Evolutionary conservation across 1,140 invertebrate genomes (phyloP), one percentile per base, ranked within the genome.

Genomic region (Mactra quadrangularis): DNA sequence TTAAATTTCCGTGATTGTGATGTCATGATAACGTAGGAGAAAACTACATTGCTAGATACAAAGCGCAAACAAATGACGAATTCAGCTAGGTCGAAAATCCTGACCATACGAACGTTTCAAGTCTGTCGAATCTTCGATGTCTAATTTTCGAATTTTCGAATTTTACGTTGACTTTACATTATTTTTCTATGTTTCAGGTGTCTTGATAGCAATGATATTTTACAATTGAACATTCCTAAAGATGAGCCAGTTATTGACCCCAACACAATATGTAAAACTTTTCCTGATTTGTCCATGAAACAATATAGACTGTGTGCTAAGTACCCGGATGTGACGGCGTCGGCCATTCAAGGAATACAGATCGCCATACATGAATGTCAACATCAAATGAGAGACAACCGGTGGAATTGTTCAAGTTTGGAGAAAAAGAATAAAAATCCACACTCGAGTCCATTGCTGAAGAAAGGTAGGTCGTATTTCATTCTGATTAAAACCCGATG

Each of bases 251-350:
- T 90, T 38, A 68, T 91, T 31, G 91, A 92, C 76, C 89, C 91
- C 2, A 91, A 91, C 81, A 91, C 90, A 1, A 90, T 91, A 22
- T 92, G 91, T 66, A 90, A 90, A 78, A 92, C 89, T 13, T 92
- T 89, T 64, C 96, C 96, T 17, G 97, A 97, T 22, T 94, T 98
- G 88, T 96, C 96, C 11, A 94, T 94, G 84, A 95, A 95, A 75
- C 97, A 98, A 93, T 94, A 96, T 66, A 95, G 96, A 85, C 95
- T 98, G 93, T 98, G 97, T 91, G 95, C 95, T 85, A 94, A 95
- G 77, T 95, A 96, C 85, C 97, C 97, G 13, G 96, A 97, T 91
- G 96, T 96, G 27, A 95, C 97, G 92, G 96, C 96, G n/a, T 97
- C 97, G 31, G 95, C 97, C 25, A 96, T 97, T 15, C 96, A 97